These are phyloP conservation scores for Chloropsis hardwickii DNA, from an alignment of 2,113 vertebrate genomes.

Conservation along the genomic window DNA sequence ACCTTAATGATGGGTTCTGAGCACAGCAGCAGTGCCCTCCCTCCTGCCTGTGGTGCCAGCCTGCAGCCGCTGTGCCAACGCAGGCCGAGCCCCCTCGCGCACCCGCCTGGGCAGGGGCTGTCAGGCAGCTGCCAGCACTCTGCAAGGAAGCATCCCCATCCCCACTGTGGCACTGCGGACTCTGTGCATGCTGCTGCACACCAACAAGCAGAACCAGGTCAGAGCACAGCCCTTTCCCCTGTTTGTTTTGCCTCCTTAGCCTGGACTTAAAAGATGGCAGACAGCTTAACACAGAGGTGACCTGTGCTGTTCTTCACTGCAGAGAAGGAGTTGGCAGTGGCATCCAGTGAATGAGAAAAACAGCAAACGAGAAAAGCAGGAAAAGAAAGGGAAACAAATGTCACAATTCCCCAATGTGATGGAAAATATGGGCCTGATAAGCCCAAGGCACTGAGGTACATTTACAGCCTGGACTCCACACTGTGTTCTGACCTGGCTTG, in stretches of 20 bases:
- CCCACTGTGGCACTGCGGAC: fast-evolving
- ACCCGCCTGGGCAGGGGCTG: neutral
- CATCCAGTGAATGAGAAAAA: neutral
- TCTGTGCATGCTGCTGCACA: neutral
- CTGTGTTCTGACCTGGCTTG: neutral
- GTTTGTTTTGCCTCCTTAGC: neutral
- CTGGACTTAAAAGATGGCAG: neutral
- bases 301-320: neutral
- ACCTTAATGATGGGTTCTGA: neutral
- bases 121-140: neutral
- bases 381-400: neutral
- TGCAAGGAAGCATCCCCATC: neutral
- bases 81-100: fast-evolving
- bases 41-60: neutral
- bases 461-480: neutral
- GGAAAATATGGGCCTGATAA: neutral
- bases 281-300: neutral
- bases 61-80: fast-evolving
- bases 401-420: neutral
- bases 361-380: neutral
- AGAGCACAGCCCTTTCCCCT: neutral
- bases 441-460: neutral
- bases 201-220: neutral
- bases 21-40: fast-evolving
- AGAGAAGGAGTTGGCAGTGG: neutral